phyloP scores from a whole-genome alignment of 1,140 invertebrate genomes.

The Danaus melanippus region DNA sequence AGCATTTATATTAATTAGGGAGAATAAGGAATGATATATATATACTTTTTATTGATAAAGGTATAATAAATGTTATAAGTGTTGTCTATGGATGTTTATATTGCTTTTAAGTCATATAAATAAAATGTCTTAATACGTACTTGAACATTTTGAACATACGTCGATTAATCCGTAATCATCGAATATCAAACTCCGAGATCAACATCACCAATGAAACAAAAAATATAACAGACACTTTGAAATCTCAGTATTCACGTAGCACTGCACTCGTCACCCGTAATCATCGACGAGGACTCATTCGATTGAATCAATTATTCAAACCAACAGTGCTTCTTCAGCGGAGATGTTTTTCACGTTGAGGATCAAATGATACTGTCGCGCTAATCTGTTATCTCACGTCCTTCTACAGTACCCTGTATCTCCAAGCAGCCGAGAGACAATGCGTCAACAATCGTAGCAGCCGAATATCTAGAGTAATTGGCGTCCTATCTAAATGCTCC shows the following conservation, averaged over 20 bases:
- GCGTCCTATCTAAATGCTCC: constrained; percentile 52
- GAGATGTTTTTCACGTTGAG: constrained; percentile 43
- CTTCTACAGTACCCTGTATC: constrained; percentile 37
- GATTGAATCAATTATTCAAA: constrained; percentile 60
- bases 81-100: too few relatives aligned
- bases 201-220: constrained; percentile 23
- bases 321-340: constrained; percentile 22
- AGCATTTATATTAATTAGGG: too few relatives aligned
- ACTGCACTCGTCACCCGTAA: constrained; percentile 30
- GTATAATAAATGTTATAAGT: too few relatives aligned
- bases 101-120: too few relatives aligned
- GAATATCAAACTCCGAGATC: constrained; percentile 25
- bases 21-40: too few relatives aligned
- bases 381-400: constrained; percentile 62
- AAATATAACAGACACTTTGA: constrained; percentile 23
- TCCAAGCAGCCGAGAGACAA: constrained; percentile 30
- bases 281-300: constrained; percentile 54
- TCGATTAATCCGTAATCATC: constrained; percentile 19
- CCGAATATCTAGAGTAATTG: constrained; percentile 48
- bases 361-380: constrained; percentile 54
- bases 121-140: constrained; percentile 11
- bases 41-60: too few relatives aligned
- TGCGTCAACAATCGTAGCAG: constrained; percentile 35
- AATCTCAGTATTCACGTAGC: constrained; percentile 13
- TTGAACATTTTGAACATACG: constrained; percentile 28